Conservation (phyloP, 2,113 vertebrate genomes). For the Illadopsis cleaveri region DNA sequence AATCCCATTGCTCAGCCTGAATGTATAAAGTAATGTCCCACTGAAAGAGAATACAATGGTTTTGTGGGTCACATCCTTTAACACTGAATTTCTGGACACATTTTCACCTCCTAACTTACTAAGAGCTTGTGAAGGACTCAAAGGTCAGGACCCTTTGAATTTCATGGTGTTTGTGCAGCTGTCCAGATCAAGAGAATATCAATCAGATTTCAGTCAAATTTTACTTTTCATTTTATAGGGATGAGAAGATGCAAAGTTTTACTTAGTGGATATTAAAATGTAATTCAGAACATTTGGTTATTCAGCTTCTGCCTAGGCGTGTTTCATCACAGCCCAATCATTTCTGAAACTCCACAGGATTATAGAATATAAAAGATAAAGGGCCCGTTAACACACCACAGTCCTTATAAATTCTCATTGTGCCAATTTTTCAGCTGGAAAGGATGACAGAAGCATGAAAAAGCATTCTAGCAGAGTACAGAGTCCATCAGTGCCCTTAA, state of each 20-base stretch:
- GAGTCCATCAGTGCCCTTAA: constrained; percentile 34
- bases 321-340: constrained; percentile 10
- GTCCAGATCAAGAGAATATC: not conserved
- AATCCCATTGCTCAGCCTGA: not conserved
- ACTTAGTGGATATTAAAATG: not conserved
- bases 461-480: not conserved
- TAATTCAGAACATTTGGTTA: constrained; percentile 13
- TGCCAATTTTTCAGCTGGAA: constrained; percentile 5
- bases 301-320: not conserved
- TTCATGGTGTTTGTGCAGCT: not conserved
- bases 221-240: not conserved
- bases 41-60: not conserved
- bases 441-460: not conserved
- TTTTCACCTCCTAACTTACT: not conserved
- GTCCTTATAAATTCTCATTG: not conserved
- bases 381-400: constrained; percentile 6
- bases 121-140: not conserved
- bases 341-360: constrained; percentile 33
- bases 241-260: not conserved
- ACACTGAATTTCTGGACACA: not conserved
- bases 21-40: not conserved
- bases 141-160: not conserved
- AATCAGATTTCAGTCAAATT: not conserved
- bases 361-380: not conserved
- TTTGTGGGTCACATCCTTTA: not conserved